Evolutionary conservation across 1,140 invertebrate genomes (phyloP).

Genomic region (Ceratitis capitata): DNA sequence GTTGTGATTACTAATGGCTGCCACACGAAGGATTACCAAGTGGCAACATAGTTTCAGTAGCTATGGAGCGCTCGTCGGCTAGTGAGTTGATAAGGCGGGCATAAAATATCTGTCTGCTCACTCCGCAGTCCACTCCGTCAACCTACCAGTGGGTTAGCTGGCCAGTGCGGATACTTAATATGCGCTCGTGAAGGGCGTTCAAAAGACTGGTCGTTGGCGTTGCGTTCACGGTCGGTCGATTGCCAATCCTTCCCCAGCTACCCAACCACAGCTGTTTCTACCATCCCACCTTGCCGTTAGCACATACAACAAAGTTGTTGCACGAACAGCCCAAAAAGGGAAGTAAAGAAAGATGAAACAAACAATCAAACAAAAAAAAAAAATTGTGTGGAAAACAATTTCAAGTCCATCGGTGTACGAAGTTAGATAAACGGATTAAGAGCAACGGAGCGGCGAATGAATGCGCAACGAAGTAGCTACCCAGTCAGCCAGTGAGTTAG

Average conservation of each 20-base stretch:
- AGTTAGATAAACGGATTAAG: conserved; percentile 66
- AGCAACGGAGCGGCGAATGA: conserved; percentile 33
- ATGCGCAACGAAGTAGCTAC: background rate
- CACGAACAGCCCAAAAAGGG: background rate
- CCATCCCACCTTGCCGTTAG: background rate
- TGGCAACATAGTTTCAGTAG: background rate
- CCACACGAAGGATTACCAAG: conserved; percentile 30
- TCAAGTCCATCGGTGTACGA: conserved; percentile 65
- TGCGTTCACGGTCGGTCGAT: conserved; percentile 20
- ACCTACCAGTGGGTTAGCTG: conserved; percentile 4
- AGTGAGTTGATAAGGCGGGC: background rate
- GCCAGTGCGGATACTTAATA: background rate
- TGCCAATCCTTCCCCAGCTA: conserved; percentile 4
- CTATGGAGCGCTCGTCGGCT: background rate
- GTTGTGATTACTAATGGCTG: conserved; percentile 39
- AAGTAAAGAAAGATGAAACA: background rate
- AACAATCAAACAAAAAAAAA: background rate
- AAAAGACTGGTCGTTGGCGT: background rate
- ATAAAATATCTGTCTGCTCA: background rate
- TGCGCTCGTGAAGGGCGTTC: no score
- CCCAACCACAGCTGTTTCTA: background rate
- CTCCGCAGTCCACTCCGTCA: background rate
- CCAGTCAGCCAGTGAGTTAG: background rate
- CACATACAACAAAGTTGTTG: conserved; percentile 43
- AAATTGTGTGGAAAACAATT: conserved; percentile 46